Percentiles rank a stretch among this genome's conserved stretches.
Conservation (phyloP, 2,888 invertebrate genomes). For the Cinara cedri region DNA sequence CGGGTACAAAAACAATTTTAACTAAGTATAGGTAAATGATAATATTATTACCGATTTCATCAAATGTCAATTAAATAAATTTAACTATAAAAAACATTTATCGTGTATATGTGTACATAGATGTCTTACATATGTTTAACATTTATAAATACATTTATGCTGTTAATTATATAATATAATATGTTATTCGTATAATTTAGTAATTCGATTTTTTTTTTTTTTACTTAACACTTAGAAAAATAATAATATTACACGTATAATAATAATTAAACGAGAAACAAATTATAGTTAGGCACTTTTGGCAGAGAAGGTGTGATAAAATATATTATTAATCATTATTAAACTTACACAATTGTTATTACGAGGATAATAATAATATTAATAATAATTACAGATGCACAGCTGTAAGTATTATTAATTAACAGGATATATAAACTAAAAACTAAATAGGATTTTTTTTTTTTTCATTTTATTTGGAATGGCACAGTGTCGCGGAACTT, state of each 20-base stretch:
- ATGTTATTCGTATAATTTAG: constrained; percentile 48
- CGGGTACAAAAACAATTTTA: background rate
- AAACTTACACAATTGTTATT: constrained; percentile 14
- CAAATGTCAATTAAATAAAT: no score
- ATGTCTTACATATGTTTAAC: no score
- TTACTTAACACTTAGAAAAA: constrained; percentile 41
- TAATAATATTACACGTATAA: constrained; percentile 24
- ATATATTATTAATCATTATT: constrained; percentile 17
- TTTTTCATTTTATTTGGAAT: constrained; percentile 12
- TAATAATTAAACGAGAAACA: constrained; percentile 11
- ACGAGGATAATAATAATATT: background rate
- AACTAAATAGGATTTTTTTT: constrained; percentile 22
- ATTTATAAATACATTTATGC: no score
- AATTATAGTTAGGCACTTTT: constrained; percentile 46
- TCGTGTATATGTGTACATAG: background rate
- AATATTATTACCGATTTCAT: no score
- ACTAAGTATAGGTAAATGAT: no score
- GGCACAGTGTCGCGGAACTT: constrained; percentile 48
- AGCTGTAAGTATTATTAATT: background rate
- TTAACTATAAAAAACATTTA: no score
- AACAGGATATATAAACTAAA: background rate
- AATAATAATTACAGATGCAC: no score
- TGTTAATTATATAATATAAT: background rate
- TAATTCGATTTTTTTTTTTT: constrained; percentile 44
- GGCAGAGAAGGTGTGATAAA: background rate